These are phyloP conservation scores for Nomada hirtipes DNA, from an alignment of 2,888 invertebrate species.

Conservation along the genomic window DNA sequence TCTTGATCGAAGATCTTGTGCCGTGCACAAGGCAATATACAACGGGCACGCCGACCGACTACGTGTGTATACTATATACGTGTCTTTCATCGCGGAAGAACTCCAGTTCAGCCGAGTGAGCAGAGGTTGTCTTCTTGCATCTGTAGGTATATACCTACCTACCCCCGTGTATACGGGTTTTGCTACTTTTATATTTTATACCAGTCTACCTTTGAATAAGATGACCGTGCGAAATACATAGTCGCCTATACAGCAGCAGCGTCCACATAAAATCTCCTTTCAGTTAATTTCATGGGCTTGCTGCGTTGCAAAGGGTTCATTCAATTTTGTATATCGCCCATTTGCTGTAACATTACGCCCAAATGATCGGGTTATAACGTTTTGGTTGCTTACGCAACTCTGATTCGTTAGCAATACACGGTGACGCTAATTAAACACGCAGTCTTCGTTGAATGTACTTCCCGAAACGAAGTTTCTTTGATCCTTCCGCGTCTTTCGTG, in stretches of 20 bases:
- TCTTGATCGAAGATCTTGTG: conserved; percentile 67
- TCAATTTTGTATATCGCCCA: not conserved
- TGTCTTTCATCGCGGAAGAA: conserved; percentile 63
- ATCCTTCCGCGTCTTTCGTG: conserved; percentile 21
- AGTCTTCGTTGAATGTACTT: not conserved
- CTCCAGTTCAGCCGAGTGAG: conserved; percentile 38
- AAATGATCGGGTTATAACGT: not conserved
- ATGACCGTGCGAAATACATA: conserved; percentile 33
- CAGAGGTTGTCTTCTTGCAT: conserved; percentile 47
- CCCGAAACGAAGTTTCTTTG: conserved; percentile 29
- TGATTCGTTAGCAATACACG: not conserved
- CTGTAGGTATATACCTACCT: conserved; percentile 1
- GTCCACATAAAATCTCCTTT: not conserved
- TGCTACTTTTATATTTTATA: conserved; percentile 27
- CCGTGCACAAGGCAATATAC: conserved; percentile 47
- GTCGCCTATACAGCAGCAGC: not conserved
- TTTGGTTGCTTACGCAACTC: not conserved
- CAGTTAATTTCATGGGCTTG: not conserved
- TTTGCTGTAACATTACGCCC: not conserved
- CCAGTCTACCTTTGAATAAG: not conserved
- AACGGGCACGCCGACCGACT: conserved; percentile 20
- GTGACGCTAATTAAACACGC: conserved; percentile 6
- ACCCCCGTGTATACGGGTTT: conserved; percentile 16
- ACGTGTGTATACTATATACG: conserved; percentile 34
- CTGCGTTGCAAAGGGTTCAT: not conserved